Conservation (phyloP, 30 jellyfish, hydroid and myxozoan species). For the Aurelia coerulea region DNA sequence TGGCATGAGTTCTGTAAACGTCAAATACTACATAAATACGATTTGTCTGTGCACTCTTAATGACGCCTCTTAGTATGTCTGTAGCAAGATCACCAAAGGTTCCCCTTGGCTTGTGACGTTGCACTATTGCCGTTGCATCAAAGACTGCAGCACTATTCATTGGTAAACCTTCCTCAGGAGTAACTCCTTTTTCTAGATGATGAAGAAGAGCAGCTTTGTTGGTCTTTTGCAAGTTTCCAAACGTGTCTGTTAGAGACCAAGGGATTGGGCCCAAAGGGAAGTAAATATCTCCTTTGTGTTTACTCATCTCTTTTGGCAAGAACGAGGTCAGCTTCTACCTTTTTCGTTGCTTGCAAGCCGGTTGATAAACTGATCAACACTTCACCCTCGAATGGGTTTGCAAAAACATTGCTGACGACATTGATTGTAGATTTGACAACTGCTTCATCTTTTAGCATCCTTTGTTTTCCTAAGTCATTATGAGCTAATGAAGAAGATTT, state of each 20-base stretch:
- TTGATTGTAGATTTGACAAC: constrained; percentile 1
- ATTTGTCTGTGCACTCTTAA: no score
- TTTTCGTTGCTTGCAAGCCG: constrained; percentile 31
- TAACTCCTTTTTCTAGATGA: constrained; percentile 38
- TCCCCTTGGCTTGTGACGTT: constrained; percentile 30
- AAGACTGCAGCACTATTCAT: constrained; percentile 16
- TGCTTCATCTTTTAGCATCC: constrained; percentile 35
- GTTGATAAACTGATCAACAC: constrained; percentile 41
- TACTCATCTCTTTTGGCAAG: constrained; percentile 2
- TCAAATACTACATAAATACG: constrained; percentile 43
- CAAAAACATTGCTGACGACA: no score
- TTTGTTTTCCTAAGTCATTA: constrained; percentile 7
- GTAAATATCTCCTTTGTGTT: constrained; percentile 6
- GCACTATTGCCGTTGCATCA: constrained; percentile 28
- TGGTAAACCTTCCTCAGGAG: no score
- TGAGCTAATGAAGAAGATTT: constrained; percentile 8
- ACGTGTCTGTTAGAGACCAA: no score
- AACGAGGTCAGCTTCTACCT: constrained; percentile 37
- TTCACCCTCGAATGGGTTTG: constrained; percentile 10
- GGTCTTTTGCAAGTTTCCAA: constrained; percentile 35
- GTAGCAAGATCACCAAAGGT: constrained; percentile 24
- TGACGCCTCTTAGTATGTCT: no score
- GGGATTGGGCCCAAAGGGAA: constrained; percentile 27
- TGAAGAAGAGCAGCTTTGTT: constrained; percentile 34
- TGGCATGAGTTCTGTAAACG: constrained; percentile 35